Conservation (phyloP, 2,888 invertebrate species). For the Hirtodrosophila confusa region DNA sequence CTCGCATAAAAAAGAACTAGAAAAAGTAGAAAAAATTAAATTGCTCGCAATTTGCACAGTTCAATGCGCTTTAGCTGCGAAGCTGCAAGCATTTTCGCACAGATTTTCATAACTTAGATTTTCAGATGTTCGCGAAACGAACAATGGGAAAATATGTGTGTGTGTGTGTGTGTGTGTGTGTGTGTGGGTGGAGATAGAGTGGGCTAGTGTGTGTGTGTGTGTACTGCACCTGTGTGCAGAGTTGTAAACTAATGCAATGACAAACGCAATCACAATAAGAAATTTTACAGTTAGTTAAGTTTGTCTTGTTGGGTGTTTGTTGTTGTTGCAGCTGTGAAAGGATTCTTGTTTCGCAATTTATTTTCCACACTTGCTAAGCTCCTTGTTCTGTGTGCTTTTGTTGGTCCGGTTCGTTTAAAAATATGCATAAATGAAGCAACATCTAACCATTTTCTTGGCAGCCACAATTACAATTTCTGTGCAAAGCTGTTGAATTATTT, state of each 20-base stretch:
- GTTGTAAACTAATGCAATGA: constrained; percentile 79
- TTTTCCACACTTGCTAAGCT: constrained; percentile 23
- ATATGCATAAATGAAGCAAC: constrained; percentile 62
- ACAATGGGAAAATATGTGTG: constrained; percentile 50
- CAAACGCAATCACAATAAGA: constrained; percentile 79
- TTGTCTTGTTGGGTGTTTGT: constrained; percentile 62
- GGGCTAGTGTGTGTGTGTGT: constrained; percentile 1
- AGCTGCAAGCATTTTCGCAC: constrained; percentile 65
- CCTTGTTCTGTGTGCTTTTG: constrained; percentile 15
- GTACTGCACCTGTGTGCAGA: constrained; percentile 60
- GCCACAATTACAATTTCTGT: constrained; percentile 37
- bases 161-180: constrained; percentile 23
- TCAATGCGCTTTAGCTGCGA: constrained; percentile 76
- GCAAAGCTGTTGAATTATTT: constrained; percentile 43
- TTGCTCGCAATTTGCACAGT: constrained; percentile 80
- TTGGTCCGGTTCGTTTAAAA: constrained; percentile 26
- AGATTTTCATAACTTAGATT: constrained; percentile 78
- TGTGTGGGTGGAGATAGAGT: not conserved
- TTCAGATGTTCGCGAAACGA: constrained; percentile 51
- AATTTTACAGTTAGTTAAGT: constrained; percentile 80
- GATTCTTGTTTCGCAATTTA: constrained; percentile 55
- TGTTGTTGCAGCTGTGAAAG: constrained; percentile 11
- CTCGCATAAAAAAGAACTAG: constrained; percentile 26
- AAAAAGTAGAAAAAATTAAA: constrained; percentile 58
- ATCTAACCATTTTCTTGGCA: constrained; percentile 5